These are phyloP conservation scores for Harpalus rufipes DNA, from an alignment of 2,888 invertebrate genomes.

Conservation along the genomic window DNA sequence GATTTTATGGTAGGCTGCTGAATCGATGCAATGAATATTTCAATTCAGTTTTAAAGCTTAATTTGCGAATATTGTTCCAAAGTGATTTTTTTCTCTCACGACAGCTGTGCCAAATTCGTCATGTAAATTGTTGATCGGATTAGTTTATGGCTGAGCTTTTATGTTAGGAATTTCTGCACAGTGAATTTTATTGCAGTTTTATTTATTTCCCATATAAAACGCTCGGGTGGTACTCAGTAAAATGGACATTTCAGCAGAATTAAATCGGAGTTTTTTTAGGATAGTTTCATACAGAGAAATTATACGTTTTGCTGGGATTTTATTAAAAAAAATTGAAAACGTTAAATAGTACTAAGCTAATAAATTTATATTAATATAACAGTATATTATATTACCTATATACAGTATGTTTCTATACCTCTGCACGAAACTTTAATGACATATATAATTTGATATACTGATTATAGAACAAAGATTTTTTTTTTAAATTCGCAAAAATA, in stretches of 20 bases:
- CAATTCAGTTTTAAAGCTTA: conserved; percentile 43
- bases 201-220: conserved; percentile 15
- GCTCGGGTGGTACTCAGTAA: background rate
- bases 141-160: conserved; percentile 39
- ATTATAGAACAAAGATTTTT: too few relatives aligned
- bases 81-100: conserved; percentile 29
- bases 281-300: background rate
- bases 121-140: conserved; percentile 57
- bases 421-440: too few relatives aligned
- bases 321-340: too few relatives aligned
- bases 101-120: conserved; percentile 34
- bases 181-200: background rate
- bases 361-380: too few relatives aligned
- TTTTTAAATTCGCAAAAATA: too few relatives aligned
- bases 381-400: too few relatives aligned
- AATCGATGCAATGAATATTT: conserved; percentile 54
- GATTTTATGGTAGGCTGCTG: conserved; percentile 8
- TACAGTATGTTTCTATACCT: too few relatives aligned
- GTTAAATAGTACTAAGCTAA: too few relatives aligned
- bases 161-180: conserved; percentile 29
- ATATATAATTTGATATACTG: too few relatives aligned
- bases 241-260: background rate
- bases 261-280: background rate
- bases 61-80: conserved; percentile 45
- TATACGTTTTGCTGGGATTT: too few relatives aligned